These are phyloP conservation scores for Tuberolachnus salignus DNA, from an alignment of 2,888 invertebrate species.

Conservation along the genomic window DNA sequence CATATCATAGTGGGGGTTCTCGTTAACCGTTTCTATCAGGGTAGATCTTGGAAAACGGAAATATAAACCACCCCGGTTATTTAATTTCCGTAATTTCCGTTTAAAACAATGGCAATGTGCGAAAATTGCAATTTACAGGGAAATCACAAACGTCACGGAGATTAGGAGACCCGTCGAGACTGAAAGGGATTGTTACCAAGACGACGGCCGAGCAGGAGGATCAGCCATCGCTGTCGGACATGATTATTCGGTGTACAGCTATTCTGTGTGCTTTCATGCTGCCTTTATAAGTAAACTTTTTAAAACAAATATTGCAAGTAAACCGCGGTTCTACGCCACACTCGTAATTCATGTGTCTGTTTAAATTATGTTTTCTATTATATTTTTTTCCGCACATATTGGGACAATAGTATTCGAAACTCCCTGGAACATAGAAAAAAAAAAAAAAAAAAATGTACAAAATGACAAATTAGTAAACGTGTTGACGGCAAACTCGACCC, in stretches of 20 bases:
- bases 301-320: constrained; percentile 50
- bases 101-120: too few relatives aligned
- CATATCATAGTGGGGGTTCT: too few relatives aligned
- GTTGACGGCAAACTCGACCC: neutral
- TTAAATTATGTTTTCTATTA: constrained; percentile 60
- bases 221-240: neutral
- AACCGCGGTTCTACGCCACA: constrained; percentile 59
- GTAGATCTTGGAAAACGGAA: too few relatives aligned
- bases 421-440: neutral
- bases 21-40: too few relatives aligned
- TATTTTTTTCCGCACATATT: constrained; percentile 62
- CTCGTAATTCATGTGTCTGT: constrained; percentile 57
- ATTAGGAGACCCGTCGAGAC: too few relatives aligned
- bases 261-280: constrained; percentile 27
- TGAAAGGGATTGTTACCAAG: too few relatives aligned
- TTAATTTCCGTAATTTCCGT: too few relatives aligned
- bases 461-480: neutral
- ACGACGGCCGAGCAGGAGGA: too few relatives aligned
- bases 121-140: too few relatives aligned
- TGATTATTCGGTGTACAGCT: constrained; percentile 23
- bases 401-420: constrained; percentile 16
- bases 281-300: constrained; percentile 40
- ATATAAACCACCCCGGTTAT: too few relatives aligned
- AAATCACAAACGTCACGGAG: too few relatives aligned
- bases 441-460: neutral